Conservation (phyloP, 2,113 vertebrate genomes). For the Gobio gobio region DNA sequence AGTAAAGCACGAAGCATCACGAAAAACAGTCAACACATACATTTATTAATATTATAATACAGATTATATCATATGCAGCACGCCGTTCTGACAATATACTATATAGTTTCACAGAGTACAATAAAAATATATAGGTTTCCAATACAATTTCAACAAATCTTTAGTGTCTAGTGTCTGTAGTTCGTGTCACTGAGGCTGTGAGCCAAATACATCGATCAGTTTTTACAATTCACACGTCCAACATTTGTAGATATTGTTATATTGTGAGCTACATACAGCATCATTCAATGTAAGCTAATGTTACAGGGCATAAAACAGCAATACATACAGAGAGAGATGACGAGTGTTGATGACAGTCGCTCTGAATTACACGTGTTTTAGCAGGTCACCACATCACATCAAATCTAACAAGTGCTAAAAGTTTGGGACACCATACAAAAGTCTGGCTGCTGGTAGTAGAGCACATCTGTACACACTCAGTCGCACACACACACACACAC, state of each 20-base stretch:
- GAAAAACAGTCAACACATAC: conserved; percentile 46
- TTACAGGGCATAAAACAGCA: conserved; percentile 69
- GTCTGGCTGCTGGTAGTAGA: conserved; percentile 54
- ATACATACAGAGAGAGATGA: conserved; percentile 59
- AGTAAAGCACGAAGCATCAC: background rate
- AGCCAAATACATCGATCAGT: conserved; percentile 47
- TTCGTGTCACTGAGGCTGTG: conserved; percentile 44
- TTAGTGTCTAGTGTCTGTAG: conserved; percentile 66
- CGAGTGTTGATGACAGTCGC: conserved; percentile 53
- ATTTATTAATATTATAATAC: conserved; percentile 61
- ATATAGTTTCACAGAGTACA: conserved; percentile 54
- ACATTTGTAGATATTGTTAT: conserved; percentile 64
- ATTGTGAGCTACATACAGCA: conserved; percentile 67
- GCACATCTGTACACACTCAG: conserved; percentile 5
- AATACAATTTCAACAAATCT: conserved; percentile 37
- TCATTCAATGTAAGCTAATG: conserved; percentile 62
- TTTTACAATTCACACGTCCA: conserved; percentile 59
- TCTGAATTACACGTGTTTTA: conserved; percentile 16
- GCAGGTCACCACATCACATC: conserved; percentile 40
- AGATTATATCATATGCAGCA: conserved; percentile 51
- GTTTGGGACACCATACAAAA: conserved; percentile 37
- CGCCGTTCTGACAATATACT: conserved; percentile 54
- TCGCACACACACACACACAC: background rate
- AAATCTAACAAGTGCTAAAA: conserved; percentile 44
- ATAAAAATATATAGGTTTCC: conserved; percentile 63